Evolutionary conservation across 2,797 vertebrate species (phyloP), one percentile per base, ranked within the genome.

Genomic region (Vespertilio murinus): DNA sequence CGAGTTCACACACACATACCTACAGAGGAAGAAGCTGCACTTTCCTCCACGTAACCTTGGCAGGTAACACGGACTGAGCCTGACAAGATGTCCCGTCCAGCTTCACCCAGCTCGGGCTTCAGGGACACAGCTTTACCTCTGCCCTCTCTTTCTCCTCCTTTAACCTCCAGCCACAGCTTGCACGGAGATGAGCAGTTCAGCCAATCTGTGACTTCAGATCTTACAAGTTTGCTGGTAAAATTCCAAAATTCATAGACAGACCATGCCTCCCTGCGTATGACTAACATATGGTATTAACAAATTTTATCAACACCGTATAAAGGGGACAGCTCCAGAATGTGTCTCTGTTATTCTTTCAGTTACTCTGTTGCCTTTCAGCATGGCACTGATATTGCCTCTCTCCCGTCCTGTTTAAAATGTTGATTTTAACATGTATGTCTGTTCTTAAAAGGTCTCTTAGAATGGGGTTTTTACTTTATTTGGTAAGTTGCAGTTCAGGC

Each of bases 271-370:
- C 92, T 96, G 91, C 96, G 87, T 98, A 98, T 95, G 95, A 97
- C 95, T 98, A 98, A 92, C 97, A 98, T 97, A 98, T 97, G 97
- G 96, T 98, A 96, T 98, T 97, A 97, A 95, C 83, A 97, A 98
- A 97, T 98, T 97, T 98, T 92, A 97, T 93, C 94, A 96, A 95
- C 91, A 77, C 73, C 96, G 25, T 95, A 78, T 93, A 95, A 97
- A 97, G 81, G 89, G 45, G 97, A 93, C 38, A 97, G 79, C 85
- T 98, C 91, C 95, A 97, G 97, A 97, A 97, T 97, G 90, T 56
- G 30, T 96, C 96, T 97, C 95, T 98, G 91, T 94, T 97, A 93
- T 90, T 95, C 95, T 96, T 97, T 93, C 95, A 95, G 90, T 96
- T 91, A 87, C 42, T 97, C 84, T 78, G 70, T 86, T 97, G 94